Evolutionary conservation across 2,888 invertebrate genomes (phyloP).

Genomic region (Hydriomena furcata): DNA sequence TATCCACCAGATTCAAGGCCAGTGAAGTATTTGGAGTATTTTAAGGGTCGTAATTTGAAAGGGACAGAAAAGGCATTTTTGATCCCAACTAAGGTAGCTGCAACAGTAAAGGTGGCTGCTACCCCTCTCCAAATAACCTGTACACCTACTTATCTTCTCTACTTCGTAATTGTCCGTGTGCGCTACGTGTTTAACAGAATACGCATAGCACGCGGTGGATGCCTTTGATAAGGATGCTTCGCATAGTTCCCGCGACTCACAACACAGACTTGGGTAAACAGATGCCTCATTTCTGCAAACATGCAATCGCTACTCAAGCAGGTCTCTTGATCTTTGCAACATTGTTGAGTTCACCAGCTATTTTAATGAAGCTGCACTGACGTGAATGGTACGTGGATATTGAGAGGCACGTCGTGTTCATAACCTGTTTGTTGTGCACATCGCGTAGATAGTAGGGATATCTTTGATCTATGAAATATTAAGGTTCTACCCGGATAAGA

Average conservation of each 20-base stretch:
- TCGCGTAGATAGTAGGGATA: constrained; percentile 1
- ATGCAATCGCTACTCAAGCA: neutral
- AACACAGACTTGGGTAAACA: neutral
- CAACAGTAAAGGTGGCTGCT: no score
- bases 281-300: neutral
- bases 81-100: no score
- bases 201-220: constrained; percentile 65
- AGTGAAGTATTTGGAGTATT: no score
- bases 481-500: neutral
- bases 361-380: neutral
- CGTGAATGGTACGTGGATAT: constrained; percentile 19
- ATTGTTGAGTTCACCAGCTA: constrained; percentile 1
- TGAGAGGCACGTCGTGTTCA: constrained; percentile 10
- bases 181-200: constrained; percentile 41
- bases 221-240: constrained; percentile 75
- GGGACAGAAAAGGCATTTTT: no score
- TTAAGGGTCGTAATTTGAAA: no score
- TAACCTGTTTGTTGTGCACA: constrained; percentile 12
- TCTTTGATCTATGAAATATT: constrained; percentile 5
- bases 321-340: neutral
- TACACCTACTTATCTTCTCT: neutral
- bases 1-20: no score
- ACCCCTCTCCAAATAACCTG: no score
- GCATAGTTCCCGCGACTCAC: constrained; percentile 56
- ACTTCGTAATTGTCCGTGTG: neutral